Evolutionary conservation across 92 coral and sea anemone genomes (phyloP), one percentile per base, ranked within the genome.

Genomic region (Metridium senile): DNA sequence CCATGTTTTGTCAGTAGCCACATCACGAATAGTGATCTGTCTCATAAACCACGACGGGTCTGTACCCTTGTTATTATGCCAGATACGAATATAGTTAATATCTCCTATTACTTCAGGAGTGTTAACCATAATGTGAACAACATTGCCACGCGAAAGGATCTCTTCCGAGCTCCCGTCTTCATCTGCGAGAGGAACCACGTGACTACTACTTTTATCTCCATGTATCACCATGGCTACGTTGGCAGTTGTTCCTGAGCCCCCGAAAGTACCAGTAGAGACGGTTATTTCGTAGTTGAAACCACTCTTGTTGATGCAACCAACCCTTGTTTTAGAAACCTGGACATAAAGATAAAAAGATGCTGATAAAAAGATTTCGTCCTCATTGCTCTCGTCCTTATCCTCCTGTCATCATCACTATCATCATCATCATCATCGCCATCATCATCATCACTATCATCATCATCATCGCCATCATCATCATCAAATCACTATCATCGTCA

Each of bases 31-130:
- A 0, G 84, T 83, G 13, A 93, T 80, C 67, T 91, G 97, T n/a
- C 88, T 74, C 27, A 91, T 70, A 70, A 81, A 80, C 93, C 97
- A 91, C 0, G 92, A 75, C 0, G 98, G 98, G 43, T 84, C 77
- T 9, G 68, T 39, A 16, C 98, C 98, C 11, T 82, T 45, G 75
- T 93, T 93, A 58, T 93, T 94, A 75, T 93, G 98, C 98, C 98
- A 93, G 33, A 93, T 72, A 33, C 76, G 69, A 18, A 93, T 85
- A 59, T 82, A 84, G 63, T 76, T 83, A 9, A 93, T 62, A 21
- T 76, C 91, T 17, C 98, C 98, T 11, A 93, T 88, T 6, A 75
- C 59, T 11, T 47, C 71, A 1, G 91, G 93, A 2, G 79, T 76
- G 39, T 70, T 79, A 28, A 81, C 72, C 18, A 93, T 72, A 49